Evolutionary conservation across 2,888 invertebrate genomes (phyloP), one percentile per base, ranked within the genome.

Genomic region (Apamea epomidion): DNA sequence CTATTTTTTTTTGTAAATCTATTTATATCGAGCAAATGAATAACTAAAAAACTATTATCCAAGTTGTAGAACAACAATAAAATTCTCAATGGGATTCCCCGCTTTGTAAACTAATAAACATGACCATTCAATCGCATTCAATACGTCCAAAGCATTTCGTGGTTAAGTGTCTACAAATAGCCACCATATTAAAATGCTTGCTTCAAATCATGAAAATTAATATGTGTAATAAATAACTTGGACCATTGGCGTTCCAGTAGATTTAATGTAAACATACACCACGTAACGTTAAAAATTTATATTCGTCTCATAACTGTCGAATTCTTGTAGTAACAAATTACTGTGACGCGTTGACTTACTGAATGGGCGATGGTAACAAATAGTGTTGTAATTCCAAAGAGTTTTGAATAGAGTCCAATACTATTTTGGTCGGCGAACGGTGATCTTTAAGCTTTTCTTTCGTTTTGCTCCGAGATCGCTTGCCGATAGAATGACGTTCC

Each of bases 391-490:
- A 97, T 97, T 96, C 96, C 96, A 89, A 95, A 95, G 95, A 96
- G 96, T 96, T 96, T 97, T 97, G 97, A 97, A 96, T 97, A 94
- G 94, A 94, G 95, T 97, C 97, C 97, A 97, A 96, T 84, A 94
- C 96, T 97, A 97, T 97, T 97, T 96, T 90, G 92, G 96, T 95
- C 94, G 87, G 92, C 91, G 94, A 94, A 94, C 93, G 92, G 92
- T 95, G 96, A 96, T 96, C 95, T 95, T 94, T 94, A 83, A 88
- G 91, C 92, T 93, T 94, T 95, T 95, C 91, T 94, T 94, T 95
- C 92, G 91, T 95, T 96, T 96, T 95, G 92, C 91, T 93, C 87
- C 78, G 90, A 91, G 92, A 92, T 93, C 89, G 92, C 91, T 92
- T 89, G 89, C 90, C 89, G 92, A 93, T 93, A 93, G 94, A 95